Evolutionary conservation across 2,797 vertebrate genomes (phyloP), one percentile per base, ranked within the genome.

Genomic region (Arctocebus calabarensis): DNA sequence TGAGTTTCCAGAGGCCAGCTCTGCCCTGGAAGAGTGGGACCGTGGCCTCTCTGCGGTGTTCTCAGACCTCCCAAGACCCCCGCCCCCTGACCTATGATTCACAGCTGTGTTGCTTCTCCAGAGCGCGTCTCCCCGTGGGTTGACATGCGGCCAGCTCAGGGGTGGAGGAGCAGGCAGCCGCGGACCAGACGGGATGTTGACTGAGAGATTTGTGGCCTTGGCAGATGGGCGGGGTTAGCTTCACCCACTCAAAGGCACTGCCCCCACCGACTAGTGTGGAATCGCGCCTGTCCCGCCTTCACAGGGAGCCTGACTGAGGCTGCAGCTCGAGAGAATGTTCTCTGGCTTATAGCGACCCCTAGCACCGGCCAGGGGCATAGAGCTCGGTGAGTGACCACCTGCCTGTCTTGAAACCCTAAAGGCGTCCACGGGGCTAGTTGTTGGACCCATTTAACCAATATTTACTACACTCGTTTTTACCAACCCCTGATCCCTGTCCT

Each of bases 331-430:
- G 70, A 37, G 43, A 62, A 62, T 70, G 97, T 97, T 98, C 95
- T 73, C 97, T 98, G 98, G 98, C 96, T 96, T 8, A 52, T 91
- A 98, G 97, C 97, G 97, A 98, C 98, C 98, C 97, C 98, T 98
- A 98, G 98, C 98, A 96, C 96, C 79, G 95, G 86, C 70, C 59
- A 59, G 37, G 7, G 95, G 94, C 87, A 93, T 73, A 52, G 77
- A 45, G 17, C 8, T 92, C 77, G 0, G 43, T 5, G 55, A 91
- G 48, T 74, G 27, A 9, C 52, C 78, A 85, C 61, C 45, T 89
- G 90, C 77, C 57, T 59, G 40, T 29, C 2, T 22, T 22, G 19
- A 66, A 74, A 25, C 17, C 13, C 40, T 37, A 62, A 55, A 37
- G 16, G 11, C 0, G 17, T 27, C 0, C 7, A 14, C 32, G 59